Evolutionary conservation across 2,797 vertebrate species (phyloP).

Genomic region (Australoheros facetus): DNA sequence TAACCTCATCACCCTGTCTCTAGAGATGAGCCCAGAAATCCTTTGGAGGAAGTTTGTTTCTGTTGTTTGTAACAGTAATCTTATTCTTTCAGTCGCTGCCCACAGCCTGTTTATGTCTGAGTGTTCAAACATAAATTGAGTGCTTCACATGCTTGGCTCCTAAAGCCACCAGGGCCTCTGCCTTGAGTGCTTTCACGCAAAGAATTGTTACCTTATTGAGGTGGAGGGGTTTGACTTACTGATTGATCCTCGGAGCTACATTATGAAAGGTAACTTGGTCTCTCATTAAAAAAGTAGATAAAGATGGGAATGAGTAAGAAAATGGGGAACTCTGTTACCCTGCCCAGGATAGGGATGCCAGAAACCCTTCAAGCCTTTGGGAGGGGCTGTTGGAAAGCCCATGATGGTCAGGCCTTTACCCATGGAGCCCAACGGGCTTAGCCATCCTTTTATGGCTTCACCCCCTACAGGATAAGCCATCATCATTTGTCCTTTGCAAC

Average conservation of each 20-base stretch:
- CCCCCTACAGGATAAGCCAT: neutral
- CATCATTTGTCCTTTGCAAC: neutral
- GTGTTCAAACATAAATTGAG: neutral
- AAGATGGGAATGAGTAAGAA: neutral
- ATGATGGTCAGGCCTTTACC: neutral
- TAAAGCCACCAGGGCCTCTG: neutral
- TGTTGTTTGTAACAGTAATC: neutral
- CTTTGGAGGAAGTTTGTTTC: neutral
- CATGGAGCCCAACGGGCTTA: neutral
- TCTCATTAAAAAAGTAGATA: neutral
- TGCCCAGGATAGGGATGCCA: neutral
- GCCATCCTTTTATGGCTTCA: neutral
- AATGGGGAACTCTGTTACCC: neutral
- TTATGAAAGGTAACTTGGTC: no score
- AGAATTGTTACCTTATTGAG: neutral
- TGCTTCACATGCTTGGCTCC: neutral
- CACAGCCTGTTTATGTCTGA: neutral
- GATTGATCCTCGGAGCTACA: no score
- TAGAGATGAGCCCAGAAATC: neutral
- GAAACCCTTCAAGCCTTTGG: neutral
- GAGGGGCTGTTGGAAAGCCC: no score
- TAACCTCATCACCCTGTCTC: neutral
- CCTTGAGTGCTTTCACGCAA: neutral
- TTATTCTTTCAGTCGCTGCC: neutral
- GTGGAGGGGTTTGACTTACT: neutral